Evolutionary conservation across 2,113 vertebrate species (phyloP), one percentile per base, ranked within the genome.

Genomic region (Casuarius casuarius): DNA sequence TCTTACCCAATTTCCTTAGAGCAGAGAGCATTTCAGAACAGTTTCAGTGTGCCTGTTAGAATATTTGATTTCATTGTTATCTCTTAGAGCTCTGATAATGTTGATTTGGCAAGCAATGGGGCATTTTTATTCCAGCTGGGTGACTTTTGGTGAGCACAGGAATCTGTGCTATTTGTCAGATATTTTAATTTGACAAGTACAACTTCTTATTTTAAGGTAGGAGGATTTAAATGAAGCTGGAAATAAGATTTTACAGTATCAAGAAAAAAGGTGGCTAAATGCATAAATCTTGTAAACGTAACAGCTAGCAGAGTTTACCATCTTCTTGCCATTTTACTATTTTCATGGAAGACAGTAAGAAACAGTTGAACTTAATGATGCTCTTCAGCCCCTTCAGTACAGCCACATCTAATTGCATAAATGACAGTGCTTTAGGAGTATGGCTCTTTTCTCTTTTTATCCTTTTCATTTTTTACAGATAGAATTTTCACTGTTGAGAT

Each of bases 11-110:
- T 22, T 84, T 90, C 10, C 35, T 71, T 33, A 51, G 20, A 89
- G 80, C 89, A 89, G 81, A 54, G 84, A 92, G 76, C 68, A 93
- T 89, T 96, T 93, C 71, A 90, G 95, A 88, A 93, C 94, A 92
- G 83, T 52, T 89, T 89, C 65, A 65, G 84, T 91, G 63, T 68
- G 56, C 84, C 65, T 79, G 8, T 76, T 75, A 87, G 71, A 74
- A 54, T 68, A 44, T 81, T 92, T 46, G 71, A 79, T 89, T 96
- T 94, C 71, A 85, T 19, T 82, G 96, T 93, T 90, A 96, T 94
- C 93, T 91, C 46, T 78, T 26, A 83, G 28, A 86, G 80, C 51
- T 89, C 67, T 58, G 70, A 75, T 84, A 79, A 40, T 65, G 80
- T 79, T 90, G 81, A 88, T 89, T 89, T 91, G 89, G 84, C 74